Evolutionary conservation across 2,888 invertebrate species (phyloP).

Genomic region (Archips xylosteana): DNA sequence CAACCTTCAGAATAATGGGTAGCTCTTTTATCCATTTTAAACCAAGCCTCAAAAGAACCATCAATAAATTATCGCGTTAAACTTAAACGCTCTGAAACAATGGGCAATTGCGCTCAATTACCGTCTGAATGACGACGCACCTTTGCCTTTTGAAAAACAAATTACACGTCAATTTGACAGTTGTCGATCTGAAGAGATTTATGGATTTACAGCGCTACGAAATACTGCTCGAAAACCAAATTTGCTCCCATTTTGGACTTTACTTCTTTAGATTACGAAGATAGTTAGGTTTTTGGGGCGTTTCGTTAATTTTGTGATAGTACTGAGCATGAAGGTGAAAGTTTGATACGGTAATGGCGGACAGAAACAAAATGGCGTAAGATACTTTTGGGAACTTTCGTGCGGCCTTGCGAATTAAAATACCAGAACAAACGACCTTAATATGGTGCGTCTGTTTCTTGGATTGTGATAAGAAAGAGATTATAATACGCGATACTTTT

Average conservation of each 20-base stretch:
- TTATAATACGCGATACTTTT: background rate
- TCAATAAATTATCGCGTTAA: slow-evolving; percentile 23
- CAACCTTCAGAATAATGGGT: too few relatives aligned
- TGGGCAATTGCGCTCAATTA: slow-evolving; percentile 29
- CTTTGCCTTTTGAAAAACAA: slow-evolving; percentile 38
- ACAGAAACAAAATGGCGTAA: slow-evolving; percentile 26
- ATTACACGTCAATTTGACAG: slow-evolving; percentile 41
- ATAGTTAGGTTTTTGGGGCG: background rate
- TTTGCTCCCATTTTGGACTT: slow-evolving; percentile 1
- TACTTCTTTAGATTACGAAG: background rate
- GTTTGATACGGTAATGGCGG: slow-evolving; percentile 47
- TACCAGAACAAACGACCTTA: slow-evolving; percentile 39
- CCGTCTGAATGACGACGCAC: slow-evolving; percentile 30
- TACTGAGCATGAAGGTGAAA: slow-evolving; percentile 49
- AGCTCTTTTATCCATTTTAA: background rate
- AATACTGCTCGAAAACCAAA: background rate
- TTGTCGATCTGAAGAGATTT: slow-evolving; percentile 32
- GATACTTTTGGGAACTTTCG: slow-evolving; percentile 34
- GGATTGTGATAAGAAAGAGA: slow-evolving; percentile 4
- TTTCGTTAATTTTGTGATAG: slow-evolving; percentile 16
- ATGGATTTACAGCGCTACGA: background rate
- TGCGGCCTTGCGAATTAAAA: slow-evolving; percentile 38
- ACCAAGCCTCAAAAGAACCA: background rate
- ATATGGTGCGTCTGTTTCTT: slow-evolving; percentile 19
- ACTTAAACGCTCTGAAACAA: slow-evolving; percentile 28